Conservation (phyloP, 2,113 vertebrate genomes). For the Hypomesus transpacificus region DNA sequence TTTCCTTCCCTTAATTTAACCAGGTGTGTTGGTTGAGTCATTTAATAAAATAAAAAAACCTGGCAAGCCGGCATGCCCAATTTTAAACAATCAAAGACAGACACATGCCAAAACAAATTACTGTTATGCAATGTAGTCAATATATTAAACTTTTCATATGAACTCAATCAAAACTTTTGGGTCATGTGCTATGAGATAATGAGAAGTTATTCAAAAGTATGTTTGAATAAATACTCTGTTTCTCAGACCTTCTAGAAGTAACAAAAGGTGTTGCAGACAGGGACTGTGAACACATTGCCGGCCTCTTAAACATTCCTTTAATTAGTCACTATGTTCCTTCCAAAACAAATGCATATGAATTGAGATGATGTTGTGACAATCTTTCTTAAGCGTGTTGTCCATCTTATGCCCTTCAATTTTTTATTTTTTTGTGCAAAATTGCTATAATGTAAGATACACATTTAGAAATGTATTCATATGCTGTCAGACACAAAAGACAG, state of each 20-base stretch:
- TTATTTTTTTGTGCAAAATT: neutral
- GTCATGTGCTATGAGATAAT: no score
- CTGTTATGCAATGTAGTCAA: neutral
- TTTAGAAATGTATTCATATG: neutral
- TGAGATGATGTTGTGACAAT: conserved; percentile 9
- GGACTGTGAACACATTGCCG: neutral
- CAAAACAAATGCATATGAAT: conserved; percentile 20
- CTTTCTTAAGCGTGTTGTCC: neutral
- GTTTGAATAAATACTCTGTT: no score
- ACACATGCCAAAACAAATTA: conserved; percentile 11
- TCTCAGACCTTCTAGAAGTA: neutral
- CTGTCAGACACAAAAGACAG: neutral
- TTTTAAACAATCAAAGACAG: conserved; percentile 7
- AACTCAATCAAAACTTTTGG: neutral
- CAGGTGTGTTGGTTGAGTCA: conserved; percentile 33
- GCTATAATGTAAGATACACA: neutral
- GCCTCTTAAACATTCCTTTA: conserved; percentile 19
- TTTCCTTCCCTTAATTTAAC: conserved; percentile 15
- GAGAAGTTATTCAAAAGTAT: no score
- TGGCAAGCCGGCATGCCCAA: neutral
- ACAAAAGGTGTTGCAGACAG: neutral
- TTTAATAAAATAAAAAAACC: neutral
- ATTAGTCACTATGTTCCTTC: conserved; percentile 5
- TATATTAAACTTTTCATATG: neutral
- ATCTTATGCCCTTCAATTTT: no score